A percentile compares a stretch with the other conserved stretches of the same genome.
phyloP scores from a whole-genome alignment of 2,113 vertebrate genomes.

The Plecturocebus donacophilus region DNA sequence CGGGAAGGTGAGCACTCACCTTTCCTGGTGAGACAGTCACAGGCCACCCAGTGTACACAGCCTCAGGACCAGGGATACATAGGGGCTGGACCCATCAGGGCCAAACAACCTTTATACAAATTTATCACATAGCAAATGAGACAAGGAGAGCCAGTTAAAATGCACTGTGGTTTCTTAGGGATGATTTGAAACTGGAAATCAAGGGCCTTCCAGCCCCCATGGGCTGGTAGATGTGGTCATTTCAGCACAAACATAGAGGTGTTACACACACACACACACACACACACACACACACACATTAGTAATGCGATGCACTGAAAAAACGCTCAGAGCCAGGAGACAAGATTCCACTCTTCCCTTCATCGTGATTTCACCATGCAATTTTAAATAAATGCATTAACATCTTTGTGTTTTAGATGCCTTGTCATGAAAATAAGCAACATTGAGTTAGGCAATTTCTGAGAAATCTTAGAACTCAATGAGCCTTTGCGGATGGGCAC shows the following conservation, averaged over 20 bases:
- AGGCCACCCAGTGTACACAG: background rate
- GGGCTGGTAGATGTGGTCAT: background rate
- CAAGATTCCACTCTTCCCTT: fast-evolving
- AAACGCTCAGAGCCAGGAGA: too few species aligned
- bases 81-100: too few species aligned
- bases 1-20: too few species aligned
- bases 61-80: background rate
- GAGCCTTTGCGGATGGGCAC: background rate
- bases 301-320: fast-evolving
- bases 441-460: background rate
- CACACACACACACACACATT: background rate
- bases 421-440: background rate
- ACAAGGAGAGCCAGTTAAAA: background rate
- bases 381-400: background rate
- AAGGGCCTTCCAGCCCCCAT: background rate
- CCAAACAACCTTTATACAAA: too few species aligned
- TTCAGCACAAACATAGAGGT: background rate
- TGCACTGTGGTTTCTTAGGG: background rate
- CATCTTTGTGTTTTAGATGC: background rate
- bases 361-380: fast-evolving
- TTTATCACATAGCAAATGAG: background rate
- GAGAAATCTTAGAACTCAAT: background rate
- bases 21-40: background rate
- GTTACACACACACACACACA: background rate
- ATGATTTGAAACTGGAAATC: background rate